Conservation (phyloP, 2,113 vertebrate genomes). For the Antechinus flavipes region DNA sequence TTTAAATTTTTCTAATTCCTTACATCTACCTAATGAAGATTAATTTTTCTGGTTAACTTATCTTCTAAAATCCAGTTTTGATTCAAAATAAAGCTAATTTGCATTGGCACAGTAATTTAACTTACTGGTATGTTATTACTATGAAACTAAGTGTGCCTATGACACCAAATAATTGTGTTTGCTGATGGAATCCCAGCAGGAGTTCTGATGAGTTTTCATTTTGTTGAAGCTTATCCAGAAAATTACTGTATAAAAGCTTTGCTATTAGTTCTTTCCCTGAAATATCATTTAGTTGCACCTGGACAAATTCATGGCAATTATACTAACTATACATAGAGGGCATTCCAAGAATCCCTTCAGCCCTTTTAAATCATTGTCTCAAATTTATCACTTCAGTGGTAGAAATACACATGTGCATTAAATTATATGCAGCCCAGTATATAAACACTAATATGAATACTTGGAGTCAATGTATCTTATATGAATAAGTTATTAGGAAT, state of each 20-base stretch:
- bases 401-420: conserved; percentile 56
- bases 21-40: conserved; percentile 53
- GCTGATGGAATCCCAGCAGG: conserved; percentile 89
- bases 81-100: conserved; percentile 86
- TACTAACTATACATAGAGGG: conserved; percentile 75
- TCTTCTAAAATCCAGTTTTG: conserved; percentile 74
- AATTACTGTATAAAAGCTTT: conserved; percentile 85
- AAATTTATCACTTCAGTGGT: conserved; percentile 47
- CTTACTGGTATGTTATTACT: conserved; percentile 86
- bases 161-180: conserved; percentile 86
- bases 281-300: conserved; percentile 84
- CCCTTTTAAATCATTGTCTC: conserved; percentile 68
- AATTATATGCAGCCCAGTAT: conserved; percentile 41
- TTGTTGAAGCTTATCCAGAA: conserved; percentile 86
- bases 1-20: conserved; percentile 9
- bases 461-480: conserved; percentile 65
- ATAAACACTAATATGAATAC: conserved; percentile 71
- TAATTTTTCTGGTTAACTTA: conserved; percentile 59
- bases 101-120: conserved; percentile 85
- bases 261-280: conserved; percentile 82
- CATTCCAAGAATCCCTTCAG: conserved; percentile 76
- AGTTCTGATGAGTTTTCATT: conserved; percentile 87
- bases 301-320: conserved; percentile 83
- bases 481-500: conserved; percentile 48
- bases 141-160: conserved; percentile 87